phyloP scores from a whole-genome alignment of 2,888 invertebrate genomes.

The Drosophila macrothrix region DNA sequence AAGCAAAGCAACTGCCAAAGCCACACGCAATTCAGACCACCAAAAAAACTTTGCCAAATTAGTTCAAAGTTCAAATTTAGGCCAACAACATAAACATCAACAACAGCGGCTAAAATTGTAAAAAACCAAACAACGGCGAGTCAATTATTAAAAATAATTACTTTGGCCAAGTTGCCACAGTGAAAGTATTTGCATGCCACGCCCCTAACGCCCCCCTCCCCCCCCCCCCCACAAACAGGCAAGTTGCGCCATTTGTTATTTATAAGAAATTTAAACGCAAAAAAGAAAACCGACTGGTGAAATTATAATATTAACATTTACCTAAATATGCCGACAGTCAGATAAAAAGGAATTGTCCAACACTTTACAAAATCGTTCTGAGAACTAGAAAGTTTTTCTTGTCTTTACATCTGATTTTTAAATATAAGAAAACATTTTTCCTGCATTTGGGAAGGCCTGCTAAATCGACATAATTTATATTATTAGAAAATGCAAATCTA shows the following conservation, averaged over 20 bases:
- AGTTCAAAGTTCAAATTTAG: conserved; percentile 76
- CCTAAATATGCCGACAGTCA: conserved; percentile 66
- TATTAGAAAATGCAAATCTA: fast-evolving
- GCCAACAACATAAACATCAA: conserved; percentile 25
- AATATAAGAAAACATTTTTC: background rate
- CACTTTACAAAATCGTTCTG: background rate
- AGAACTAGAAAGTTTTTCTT: background rate
- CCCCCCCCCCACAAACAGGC: conserved; percentile 9
- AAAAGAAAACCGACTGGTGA: conserved; percentile 46
- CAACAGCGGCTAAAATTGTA: conserved; percentile 1
- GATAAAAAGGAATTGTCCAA: background rate
- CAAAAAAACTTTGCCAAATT: conserved; percentile 70
- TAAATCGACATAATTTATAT: background rate
- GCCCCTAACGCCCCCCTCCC: conserved; percentile 7
- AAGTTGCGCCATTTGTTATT: conserved; percentile 76
- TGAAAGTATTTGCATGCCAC: conserved; percentile 52
- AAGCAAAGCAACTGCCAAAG: conserved; percentile 67
- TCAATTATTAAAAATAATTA: conserved; percentile 81
- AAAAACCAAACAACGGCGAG: conserved; percentile 63
- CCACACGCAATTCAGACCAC: conserved; percentile 56
- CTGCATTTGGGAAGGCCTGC: fast-evolving
- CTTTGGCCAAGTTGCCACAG: conserved; percentile 72
- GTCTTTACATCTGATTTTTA: background rate
- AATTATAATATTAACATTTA: conserved; percentile 76
- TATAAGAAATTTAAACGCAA: conserved; percentile 66